Evolutionary conservation across 2,797 vertebrate species (phyloP), one percentile per base, ranked within the genome.

Genomic region (Lerista edwardsae): DNA sequence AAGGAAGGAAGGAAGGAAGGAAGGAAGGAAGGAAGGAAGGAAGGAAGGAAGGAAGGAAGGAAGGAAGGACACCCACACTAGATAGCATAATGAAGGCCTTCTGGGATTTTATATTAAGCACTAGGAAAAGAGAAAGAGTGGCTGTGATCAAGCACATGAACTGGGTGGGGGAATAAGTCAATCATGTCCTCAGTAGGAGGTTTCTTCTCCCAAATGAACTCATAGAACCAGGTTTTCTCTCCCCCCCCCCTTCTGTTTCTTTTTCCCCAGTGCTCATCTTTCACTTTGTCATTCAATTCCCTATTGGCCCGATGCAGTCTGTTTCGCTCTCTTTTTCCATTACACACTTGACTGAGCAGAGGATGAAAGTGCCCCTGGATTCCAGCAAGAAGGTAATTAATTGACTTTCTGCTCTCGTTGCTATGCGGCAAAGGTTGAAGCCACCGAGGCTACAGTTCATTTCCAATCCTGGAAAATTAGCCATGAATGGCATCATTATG

Each of bases 341-440:
- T 99, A 98, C 98, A 98, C 97, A 97, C 97, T 97, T 91, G 96
- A 95, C 93, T 98, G 98, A 97, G 94, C 97, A 91, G 94, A 88
- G 96, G 93, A 94, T 62, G 93, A 83, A 86, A 94, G 95, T 94
- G 95, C 89, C 93, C 91, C 91, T 41, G 89, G 93, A 96, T 91
- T 92, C 93, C 90, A 86, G 93, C 6, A 75, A 87, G 88, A 91
- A 94, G 91, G 94, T 96, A 96, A 96, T 97, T 97, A 96, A 97
- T 96, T 96, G 96, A 94, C 95, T 95, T 92, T 96, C 94, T 94
- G 92, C 93, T 88, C 91, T 94, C 93, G 90, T 94, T 95, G 95
- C 94, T 94, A 94, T 93, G 94, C 93, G 79, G 94, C 94, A 93
- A 90, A 95, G 93, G 91, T 93, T 87, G 90, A 44, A 91, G 91